Base-by-base conservation (phyloP, 2,888 invertebrate genomes). In the Timema cristinae region DNA sequence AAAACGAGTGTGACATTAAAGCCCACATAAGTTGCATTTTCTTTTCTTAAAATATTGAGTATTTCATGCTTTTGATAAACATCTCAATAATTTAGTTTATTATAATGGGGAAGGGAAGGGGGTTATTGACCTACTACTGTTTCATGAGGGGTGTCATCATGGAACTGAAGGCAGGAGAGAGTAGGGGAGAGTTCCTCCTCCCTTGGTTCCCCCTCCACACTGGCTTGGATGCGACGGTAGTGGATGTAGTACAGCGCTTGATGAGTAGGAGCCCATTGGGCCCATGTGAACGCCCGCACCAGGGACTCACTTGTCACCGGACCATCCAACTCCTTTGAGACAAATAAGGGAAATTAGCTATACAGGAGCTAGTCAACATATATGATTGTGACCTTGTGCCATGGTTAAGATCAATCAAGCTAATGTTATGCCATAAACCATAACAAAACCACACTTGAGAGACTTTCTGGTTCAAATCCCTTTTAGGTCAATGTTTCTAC, bases 171-270 rank as follows among this genome's bases (percentile, higher is more conserved):
- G 13, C 93, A 93, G 8, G 94, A 93, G 9, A 95, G 83, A 0
- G 90, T 91, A 7, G 93, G 92, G 67, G 89, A 89, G 70, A 87
- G 82, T 77, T 87, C 86, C n/a, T 77, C 84, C 83, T 52, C 86
- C 85, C 66, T 84, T 82, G 78, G 84, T 68, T 91, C 88, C 13
- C 86, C 84, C 63, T 88, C 88, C 76, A 90, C 87, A 79, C 89
- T 90, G 76, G 89, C 87, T 5, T 88, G 85, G 48, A 90, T 87
- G 78, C 88, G 88, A 69, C 91, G 88, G 78, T 91, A 88, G 80
- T 94, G 93, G 77, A 94, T 93, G 81, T 93, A 93, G 81, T 92
- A 94, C 0, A 95, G 82, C 11, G 92, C 91, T 85, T 94, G 88
- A 82, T 91, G 88, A 11, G 85, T 83, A 73, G 91, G 87, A 79